Percentiles rank a stretch among this genome's conserved stretches.
Evolutionary conservation across 2,797 vertebrate genomes (phyloP).

Genomic region (Crocodylus rhombifer): DNA sequence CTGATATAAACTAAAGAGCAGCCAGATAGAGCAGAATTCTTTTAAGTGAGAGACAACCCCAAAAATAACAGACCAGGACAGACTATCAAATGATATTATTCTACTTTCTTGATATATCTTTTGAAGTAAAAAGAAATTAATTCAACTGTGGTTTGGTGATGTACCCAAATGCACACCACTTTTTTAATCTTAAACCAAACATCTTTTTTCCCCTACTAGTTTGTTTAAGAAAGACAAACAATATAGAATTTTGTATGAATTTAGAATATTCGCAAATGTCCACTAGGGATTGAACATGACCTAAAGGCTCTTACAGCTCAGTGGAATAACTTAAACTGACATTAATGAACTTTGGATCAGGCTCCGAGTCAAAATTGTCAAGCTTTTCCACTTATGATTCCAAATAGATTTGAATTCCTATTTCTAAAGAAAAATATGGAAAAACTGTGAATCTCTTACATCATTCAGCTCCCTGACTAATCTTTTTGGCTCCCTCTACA

Average conservation of each 20-base stretch:
- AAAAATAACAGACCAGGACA: background rate
- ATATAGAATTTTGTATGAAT: background rate
- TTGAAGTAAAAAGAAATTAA: background rate
- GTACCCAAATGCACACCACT: background rate
- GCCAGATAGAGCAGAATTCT: background rate
- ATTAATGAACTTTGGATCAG: background rate
- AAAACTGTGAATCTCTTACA: background rate
- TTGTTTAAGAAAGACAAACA: background rate
- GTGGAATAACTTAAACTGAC: background rate
- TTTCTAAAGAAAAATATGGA: background rate
- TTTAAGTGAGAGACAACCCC: background rate
- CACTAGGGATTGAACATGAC: background rate
- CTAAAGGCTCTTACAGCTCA: background rate
- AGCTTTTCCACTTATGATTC: background rate
- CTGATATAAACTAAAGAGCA: background rate
- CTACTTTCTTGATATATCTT: background rate
- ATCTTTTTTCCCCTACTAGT: background rate
- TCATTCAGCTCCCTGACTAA: background rate
- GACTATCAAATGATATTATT: background rate
- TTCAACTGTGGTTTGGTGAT: background rate
- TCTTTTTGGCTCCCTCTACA: background rate
- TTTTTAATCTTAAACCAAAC: constrained; percentile 14
- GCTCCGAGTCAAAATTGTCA: background rate
- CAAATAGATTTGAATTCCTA: background rate
- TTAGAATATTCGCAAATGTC: constrained; percentile 11